Percentiles rank a stretch among this genome's conserved stretches.
Evolutionary conservation across 2,113 vertebrate genomes (phyloP).

Genomic region (Phyllopteryx taeniolatus): DNA sequence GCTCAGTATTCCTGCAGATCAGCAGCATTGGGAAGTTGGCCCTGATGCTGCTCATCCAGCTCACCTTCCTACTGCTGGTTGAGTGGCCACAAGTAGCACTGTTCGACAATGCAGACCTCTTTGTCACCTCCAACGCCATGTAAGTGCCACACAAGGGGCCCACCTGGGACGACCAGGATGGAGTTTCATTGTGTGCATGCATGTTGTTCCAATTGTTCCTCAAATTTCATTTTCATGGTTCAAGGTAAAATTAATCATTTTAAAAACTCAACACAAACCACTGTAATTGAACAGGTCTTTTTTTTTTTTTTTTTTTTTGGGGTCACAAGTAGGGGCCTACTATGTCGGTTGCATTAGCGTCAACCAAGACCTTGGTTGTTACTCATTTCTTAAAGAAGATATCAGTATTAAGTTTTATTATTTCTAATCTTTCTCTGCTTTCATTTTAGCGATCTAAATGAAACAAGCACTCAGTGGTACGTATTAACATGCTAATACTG

Average conservation of each 20-base stretch:
- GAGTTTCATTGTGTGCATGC: background rate
- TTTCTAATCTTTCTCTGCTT: constrained; percentile 10
- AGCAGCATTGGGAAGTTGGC: constrained; percentile 93
- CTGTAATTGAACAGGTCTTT: no score
- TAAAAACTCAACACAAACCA: background rate
- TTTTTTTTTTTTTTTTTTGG: no score
- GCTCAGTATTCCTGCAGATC: constrained; percentile 97
- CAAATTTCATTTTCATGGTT: background rate
- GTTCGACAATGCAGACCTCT: constrained; percentile 94
- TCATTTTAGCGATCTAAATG: constrained; percentile 65
- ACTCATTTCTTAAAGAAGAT: background rate
- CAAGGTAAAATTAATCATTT: background rate
- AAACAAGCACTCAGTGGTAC: constrained; percentile 72
- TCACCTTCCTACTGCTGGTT: constrained; percentile 86
- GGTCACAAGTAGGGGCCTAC: no score
- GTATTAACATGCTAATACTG: constrained; percentile 9
- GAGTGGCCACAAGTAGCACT: constrained; percentile 87
- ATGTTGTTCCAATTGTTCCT: background rate
- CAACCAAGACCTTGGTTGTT: background rate
- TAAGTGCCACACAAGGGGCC: constrained; percentile 69
- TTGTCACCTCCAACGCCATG: constrained; percentile 89
- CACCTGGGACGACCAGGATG: background rate
- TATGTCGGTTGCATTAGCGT: background rate
- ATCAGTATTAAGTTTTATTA: background rate
- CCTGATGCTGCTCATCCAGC: constrained; percentile 87